These are phyloP conservation scores for Pantelozetes paolii DNA, from an alignment of 2,888 invertebrate species.

Conservation along the genomic window DNA sequence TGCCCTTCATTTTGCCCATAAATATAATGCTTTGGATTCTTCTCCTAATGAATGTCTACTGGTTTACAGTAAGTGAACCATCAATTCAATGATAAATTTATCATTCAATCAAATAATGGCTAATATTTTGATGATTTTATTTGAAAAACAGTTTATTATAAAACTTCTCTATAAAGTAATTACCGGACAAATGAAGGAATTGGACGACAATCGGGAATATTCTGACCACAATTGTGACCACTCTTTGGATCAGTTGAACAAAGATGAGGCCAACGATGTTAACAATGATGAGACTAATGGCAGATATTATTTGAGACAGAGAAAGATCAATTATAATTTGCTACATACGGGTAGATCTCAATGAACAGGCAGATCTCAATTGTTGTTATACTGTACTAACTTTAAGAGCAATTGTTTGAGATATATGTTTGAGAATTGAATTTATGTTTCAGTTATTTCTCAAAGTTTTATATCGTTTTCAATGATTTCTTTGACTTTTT, in stretches of 20 bases:
- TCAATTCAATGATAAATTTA: no score
- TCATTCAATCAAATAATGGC: not conserved
- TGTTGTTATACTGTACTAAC: not conserved
- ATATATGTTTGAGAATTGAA: no score
- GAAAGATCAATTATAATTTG: slow-evolving; percentile 17
- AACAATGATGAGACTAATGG: not conserved
- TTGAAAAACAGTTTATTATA: slow-evolving; percentile 50
- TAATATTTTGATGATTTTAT: slow-evolving; percentile 24
- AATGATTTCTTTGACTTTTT: no score
- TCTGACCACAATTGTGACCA: not conserved
- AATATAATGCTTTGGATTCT: slow-evolving; percentile 51
- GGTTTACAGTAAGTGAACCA: slow-evolving; percentile 52
- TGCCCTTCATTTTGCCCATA: slow-evolving; percentile 51
- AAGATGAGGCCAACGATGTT: not conserved
- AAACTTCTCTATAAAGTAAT: slow-evolving; percentile 51
- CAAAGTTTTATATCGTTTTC: no score
- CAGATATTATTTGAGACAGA: slow-evolving; percentile 9
- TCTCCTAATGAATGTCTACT: slow-evolving; percentile 51
- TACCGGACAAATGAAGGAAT: slow-evolving; percentile 51
- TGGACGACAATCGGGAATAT: slow-evolving; percentile 52
- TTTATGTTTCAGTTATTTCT: no score
- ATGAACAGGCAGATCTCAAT: not conserved
- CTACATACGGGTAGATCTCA: slow-evolving; percentile 11
- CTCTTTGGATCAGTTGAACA: not conserved
- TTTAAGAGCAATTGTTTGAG: no score